Conservation (phyloP, 2,797 vertebrate genomes). For the Hafferia zeledoni region DNA sequence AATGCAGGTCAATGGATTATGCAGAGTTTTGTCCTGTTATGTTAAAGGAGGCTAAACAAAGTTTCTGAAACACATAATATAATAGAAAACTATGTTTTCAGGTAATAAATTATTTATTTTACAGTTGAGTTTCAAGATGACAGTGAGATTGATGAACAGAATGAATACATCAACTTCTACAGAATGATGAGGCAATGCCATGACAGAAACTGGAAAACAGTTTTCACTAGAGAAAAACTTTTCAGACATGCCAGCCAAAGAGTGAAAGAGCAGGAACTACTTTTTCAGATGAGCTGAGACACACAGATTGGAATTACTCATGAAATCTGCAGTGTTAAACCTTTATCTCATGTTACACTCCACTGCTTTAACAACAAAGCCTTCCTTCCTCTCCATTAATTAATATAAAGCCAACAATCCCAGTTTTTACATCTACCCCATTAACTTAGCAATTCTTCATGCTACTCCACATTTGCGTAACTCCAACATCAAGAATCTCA, state of each 20-base stretch:
- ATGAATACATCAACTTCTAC: too few relatives aligned
- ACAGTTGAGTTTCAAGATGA: not conserved
- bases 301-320: not conserved
- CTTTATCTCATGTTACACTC: not conserved
- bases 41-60: not conserved
- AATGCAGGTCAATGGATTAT: not conserved
- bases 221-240: not conserved
- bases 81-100: not conserved
- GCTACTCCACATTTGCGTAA: not conserved
- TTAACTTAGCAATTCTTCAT: not conserved
- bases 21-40: not conserved
- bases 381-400: not conserved
- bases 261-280: not conserved
- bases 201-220: not conserved
- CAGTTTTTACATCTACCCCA: not conserved
- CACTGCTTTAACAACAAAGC: slow-evolving; percentile 4
- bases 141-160: not conserved
- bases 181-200: not conserved
- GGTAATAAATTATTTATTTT: not conserved
- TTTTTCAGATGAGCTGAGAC: not conserved
- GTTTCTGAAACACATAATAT: not conserved
- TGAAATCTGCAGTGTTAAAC: not conserved
- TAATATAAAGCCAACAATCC: not conserved
- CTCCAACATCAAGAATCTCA: not conserved
- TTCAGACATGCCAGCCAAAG: not conserved